A percentile compares a stretch with the other conserved stretches of the same genome.
phyloP scores from a whole-genome alignment of 1,140 invertebrate species.

The Ectropis grisescens region DNA sequence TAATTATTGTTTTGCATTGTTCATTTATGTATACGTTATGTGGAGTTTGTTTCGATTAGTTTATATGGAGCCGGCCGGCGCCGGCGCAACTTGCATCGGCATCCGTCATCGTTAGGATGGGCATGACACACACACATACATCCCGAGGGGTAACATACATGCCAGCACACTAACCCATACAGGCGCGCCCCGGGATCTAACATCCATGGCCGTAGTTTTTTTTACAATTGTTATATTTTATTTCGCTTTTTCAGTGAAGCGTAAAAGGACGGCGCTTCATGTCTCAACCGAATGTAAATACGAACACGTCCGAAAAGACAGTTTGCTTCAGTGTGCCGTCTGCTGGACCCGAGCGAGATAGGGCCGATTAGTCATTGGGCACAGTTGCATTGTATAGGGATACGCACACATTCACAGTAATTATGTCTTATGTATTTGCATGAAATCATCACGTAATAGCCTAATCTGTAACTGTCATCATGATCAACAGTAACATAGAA shows the following conservation, averaged over 20 bases:
- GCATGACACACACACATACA: constrained; percentile 6
- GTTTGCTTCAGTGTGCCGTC: constrained; percentile 69
- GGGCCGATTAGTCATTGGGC: constrained; percentile 55
- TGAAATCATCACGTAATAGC: too few relatives aligned
- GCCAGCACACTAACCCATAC: constrained; percentile 7
- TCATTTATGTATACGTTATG: constrained; percentile 41
- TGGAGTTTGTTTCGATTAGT: constrained; percentile 20
- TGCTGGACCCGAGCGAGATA: constrained; percentile 35
- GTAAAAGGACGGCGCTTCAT: constrained; percentile 45
- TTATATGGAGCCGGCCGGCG: constrained; percentile 14
- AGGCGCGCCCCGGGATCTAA: constrained; percentile 5
- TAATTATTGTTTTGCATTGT: constrained; percentile 49
- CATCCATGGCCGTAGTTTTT: constrained; percentile 25
- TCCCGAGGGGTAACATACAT: background rate
- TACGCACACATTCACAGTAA: constrained; percentile 43
- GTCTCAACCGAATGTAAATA: constrained; percentile 40
- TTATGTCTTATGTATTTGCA: constrained; percentile 23
- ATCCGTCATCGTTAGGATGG: constrained; percentile 15
- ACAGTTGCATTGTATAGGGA: constrained; percentile 68
- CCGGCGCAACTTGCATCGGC: constrained; percentile 18
- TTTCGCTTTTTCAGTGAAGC: constrained; percentile 38
- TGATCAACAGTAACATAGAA: too few relatives aligned
- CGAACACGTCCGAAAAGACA: constrained; percentile 23
- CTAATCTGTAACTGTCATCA: too few relatives aligned
- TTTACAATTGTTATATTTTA: constrained; percentile 14